Conservation (phyloP, 2,113 vertebrate genomes). For the Tragelaphus scriptus region DNA sequence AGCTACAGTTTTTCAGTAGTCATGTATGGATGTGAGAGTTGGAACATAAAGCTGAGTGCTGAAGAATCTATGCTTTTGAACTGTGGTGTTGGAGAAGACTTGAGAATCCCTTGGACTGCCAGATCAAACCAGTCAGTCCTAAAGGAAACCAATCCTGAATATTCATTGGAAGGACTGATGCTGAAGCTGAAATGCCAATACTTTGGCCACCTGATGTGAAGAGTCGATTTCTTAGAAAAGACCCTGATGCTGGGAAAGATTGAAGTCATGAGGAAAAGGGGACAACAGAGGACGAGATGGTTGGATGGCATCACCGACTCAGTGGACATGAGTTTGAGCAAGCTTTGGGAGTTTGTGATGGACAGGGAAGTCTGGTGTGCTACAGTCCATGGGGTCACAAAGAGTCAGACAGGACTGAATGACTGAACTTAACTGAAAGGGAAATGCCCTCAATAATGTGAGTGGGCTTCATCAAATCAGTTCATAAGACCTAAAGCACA, state of each 20-base stretch:
- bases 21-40: not conserved
- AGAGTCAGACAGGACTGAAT: not conserved
- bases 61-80: not conserved
- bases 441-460: not conserved
- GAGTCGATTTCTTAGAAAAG: not conserved
- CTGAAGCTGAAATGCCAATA: not conserved
- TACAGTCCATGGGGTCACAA: not conserved
- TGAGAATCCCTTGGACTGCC: not conserved
- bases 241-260: not conserved
- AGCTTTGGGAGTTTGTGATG: not conserved
- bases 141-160: not conserved
- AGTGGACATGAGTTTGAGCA: not conserved
- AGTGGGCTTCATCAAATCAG: not conserved
- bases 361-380: not conserved
- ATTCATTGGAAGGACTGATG: not conserved
- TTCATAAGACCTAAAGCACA: not conserved
- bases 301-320: not conserved
- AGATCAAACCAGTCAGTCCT: not conserved
- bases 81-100: not conserved
- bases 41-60: too few species aligned
- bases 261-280: not conserved
- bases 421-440: not conserved
- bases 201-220: not conserved
- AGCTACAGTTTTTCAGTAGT: not conserved
- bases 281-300: not conserved